A percentile compares a stretch with the other conserved stretches of the same genome.
Conservation (phyloP, 35 echinoderm and acorn worm species). For the Apostichopus californicus region DNA sequence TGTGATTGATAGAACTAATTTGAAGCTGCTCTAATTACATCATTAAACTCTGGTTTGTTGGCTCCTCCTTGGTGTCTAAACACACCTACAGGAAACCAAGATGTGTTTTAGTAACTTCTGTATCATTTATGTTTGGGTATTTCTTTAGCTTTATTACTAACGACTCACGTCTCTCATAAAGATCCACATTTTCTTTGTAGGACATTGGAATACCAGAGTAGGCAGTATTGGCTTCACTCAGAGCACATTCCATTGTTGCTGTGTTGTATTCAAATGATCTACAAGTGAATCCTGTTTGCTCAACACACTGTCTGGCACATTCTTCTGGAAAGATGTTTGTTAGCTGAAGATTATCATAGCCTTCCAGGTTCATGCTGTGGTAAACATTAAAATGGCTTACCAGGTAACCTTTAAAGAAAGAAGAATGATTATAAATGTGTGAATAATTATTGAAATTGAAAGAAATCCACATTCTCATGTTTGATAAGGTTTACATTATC, state of each 20-base stretch:
- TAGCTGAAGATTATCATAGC: constrained; percentile 58
- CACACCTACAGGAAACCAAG: no score
- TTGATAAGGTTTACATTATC: no score
- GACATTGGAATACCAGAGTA: constrained; percentile 44
- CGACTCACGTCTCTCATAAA: constrained; percentile 77
- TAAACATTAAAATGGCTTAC: constrained; percentile 72
- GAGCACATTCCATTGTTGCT: constrained; percentile 58
- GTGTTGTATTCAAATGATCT: constrained; percentile 88
- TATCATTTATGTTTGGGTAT: background rate
- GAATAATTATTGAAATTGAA: no score
- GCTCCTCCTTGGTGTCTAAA: no score
- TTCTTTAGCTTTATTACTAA: background rate
- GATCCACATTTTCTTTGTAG: constrained; percentile 53
- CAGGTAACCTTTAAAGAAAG: constrained; percentile 69
- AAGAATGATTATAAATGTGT: no score
- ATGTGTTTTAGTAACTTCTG: no score
- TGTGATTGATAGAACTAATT: no score
- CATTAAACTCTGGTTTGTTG: no score
- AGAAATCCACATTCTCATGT: no score
- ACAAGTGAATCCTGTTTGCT: constrained; percentile 71
- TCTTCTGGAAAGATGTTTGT: constrained; percentile 80
- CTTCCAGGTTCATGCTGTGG: constrained; percentile 59
- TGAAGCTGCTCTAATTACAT: no score
- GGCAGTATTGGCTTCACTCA: constrained; percentile 65
- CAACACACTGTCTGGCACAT: constrained; percentile 76